phyloP scores from a whole-genome alignment of 92 coral and sea anemone genomes.

The Epizoanthus fatuus region DNA sequence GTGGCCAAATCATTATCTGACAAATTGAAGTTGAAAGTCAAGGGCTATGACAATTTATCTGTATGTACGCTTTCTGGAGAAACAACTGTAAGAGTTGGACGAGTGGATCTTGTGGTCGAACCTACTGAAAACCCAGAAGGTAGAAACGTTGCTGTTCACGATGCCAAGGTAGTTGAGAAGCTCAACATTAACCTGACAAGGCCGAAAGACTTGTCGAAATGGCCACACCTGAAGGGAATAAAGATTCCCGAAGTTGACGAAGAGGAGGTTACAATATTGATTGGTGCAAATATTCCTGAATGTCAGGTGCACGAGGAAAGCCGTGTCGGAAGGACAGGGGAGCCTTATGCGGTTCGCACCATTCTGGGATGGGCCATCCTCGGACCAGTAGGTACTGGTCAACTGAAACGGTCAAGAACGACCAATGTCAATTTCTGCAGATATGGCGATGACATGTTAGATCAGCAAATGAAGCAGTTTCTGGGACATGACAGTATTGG shows the following conservation, averaged over 20 bases:
- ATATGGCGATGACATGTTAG: constrained; percentile 59
- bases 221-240: constrained; percentile 61
- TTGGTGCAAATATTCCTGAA: constrained; percentile 75
- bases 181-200: constrained; percentile 45
- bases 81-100: constrained; percentile 62
- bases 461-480: constrained; percentile 68
- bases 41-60: constrained; percentile 49
- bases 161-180: constrained; percentile 52
- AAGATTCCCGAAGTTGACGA: constrained; percentile 57
- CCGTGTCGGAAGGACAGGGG: constrained; percentile 69
- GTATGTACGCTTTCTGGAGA: constrained; percentile 63
- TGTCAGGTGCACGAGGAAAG: constrained; percentile 72
- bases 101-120: constrained; percentile 54
- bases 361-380: constrained; percentile 76
- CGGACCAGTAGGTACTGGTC: constrained; percentile 69
- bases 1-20: constrained; percentile 55
- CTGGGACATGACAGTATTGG: constrained; percentile 64
- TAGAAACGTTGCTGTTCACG: constrained; percentile 36
- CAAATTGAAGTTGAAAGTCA: constrained; percentile 49
- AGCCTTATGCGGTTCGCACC: constrained; percentile 74
- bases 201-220: constrained; percentile 58
- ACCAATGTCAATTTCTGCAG: constrained; percentile 65
- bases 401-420: constrained; percentile 27
- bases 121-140: constrained; percentile 40
- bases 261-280: constrained; percentile 61